Evolutionary conservation across 1,140 invertebrate genomes (phyloP), one percentile per base, ranked within the genome.

Genomic region (Lamellibrachia luymesi): DNA sequence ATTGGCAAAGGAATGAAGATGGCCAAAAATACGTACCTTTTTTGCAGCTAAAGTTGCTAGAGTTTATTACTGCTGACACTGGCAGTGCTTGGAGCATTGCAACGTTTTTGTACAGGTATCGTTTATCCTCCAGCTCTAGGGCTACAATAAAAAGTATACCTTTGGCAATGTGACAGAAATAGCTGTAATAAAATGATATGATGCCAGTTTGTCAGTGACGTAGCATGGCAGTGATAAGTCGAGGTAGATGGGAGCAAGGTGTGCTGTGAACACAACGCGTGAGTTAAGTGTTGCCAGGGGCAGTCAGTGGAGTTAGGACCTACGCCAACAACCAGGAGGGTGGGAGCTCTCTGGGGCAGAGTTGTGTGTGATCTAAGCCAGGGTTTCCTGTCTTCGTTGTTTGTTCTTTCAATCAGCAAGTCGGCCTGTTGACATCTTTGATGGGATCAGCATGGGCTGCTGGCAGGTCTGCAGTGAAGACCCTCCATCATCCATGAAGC

Each of bases 341-440:
- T 38, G 38, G 38, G 38, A 38, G 38, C 38, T 56, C 17, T 80
- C 64, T 80, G 64, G 64, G 64, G 64, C 64, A 80, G 64, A 80
- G 64, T 17, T 80, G 64, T 80, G 64, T 80, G 64, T 80, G 64
- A 80, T 80, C 64, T 80, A 22, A 17, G 64, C 64, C 64, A 80
- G 64, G 13, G 13, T 4, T 10, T 80, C 64, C 64, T 80, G 64
- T 80, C 64, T 80, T 80, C 64, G 2, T 22, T 80, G 64, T 80
- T 80, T 80, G 64, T 80, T 80, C 64, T 80, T 80, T 80, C 64
- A 80, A 80, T 80, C 64, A 80, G 64, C 64, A 22, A 80, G 64
- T 80, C 64, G 64, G 64, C 25, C 13, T 22, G 13, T 80, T 80
- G 64, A 80, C 64, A 22, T 80, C 64, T 10, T 80, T 22, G 64